These are phyloP conservation scores for Onychorhynchus coronatus DNA, from an alignment of 2,113 vertebrate species.

Conservation along the genomic window DNA sequence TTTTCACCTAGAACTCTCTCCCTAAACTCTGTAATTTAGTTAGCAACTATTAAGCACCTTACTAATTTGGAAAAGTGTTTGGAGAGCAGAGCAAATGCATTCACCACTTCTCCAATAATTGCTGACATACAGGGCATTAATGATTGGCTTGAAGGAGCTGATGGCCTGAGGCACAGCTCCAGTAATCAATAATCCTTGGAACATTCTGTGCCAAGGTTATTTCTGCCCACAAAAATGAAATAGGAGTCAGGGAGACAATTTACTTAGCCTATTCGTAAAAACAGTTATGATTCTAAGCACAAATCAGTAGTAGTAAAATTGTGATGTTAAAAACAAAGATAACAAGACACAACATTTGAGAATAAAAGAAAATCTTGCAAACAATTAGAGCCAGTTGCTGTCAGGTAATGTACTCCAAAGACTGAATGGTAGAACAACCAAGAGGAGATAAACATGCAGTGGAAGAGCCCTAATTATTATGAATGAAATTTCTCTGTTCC, in stretches of 20 bases:
- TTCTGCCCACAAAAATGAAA: not conserved
- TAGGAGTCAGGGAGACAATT: not conserved
- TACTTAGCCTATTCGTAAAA: conserved; percentile 12
- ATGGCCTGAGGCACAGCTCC: not conserved
- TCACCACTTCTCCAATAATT: conserved; percentile 14
- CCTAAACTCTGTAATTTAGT: not conserved
- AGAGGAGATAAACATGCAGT: not conserved
- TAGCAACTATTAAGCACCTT: not conserved
- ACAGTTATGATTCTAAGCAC: not conserved
- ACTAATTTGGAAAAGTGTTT: not conserved
- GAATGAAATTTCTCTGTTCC: not conserved
- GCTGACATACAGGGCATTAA: conserved; percentile 6
- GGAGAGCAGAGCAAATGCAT: not conserved
- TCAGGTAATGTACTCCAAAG: not conserved
- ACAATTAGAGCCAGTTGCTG: not conserved
- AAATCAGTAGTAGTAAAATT: not conserved
- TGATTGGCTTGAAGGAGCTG: conserved; percentile 5
- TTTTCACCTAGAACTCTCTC: not conserved
- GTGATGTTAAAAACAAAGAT: not conserved
- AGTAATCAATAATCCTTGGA: conserved; percentile 38
- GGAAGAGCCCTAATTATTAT: not conserved
- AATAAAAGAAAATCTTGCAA: not conserved
- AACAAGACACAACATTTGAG: not conserved
- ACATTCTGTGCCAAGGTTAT: conserved; percentile 1
- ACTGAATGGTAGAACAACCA: not conserved